Evolutionary conservation across 1,140 invertebrate genomes (phyloP), one percentile per base, ranked within the genome.

Genomic region (Microplitis mediator): DNA sequence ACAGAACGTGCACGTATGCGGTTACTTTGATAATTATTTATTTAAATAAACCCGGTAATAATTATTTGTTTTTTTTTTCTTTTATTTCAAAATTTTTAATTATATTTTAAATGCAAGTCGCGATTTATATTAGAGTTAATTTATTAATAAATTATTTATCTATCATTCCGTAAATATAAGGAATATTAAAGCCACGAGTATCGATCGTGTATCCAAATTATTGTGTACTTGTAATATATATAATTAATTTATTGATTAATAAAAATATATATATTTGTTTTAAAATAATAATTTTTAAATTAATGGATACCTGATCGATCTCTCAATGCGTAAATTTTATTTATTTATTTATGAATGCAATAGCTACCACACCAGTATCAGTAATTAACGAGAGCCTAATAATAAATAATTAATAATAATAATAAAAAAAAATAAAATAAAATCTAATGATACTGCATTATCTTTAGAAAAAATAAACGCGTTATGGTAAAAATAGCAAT

Each of bases 1-100:
- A 83, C 78, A 84, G 81, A 84, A 83, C 78, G 80, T 81, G 80
- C 80, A 83, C 79, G 79, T 82, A 79, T 79, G 80, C 81, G 79
- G 82, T 84, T 84, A 84, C 64, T 72, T 58, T 70, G 5, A 67
- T 11, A 52, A 14, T 71, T 71, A 16, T 58, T 35, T 71, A 67
- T 50, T 39, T 45, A 45, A 45, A 45, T 45, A 45, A 32, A 64
- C 64, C 70, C 51, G 50, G 61, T 6, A 51, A 32, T 36, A 6
- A 71, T 14, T 39, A 34, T n/a, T 23, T 62, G 8, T 1, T 31
- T 63, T 36, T 63, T 16, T 63, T 45, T 11, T n/a, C 39, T 36
- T 45, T 4, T 50, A 2, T 50, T 6, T 6, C 2, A 50, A 13
- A 50, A n/a, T n/a, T n/a, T 54, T 54, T 11, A 16, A 54, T 16